Percentiles rank a stretch among this genome's conserved stretches.
Evolutionary conservation across 2,113 vertebrate species (phyloP).

Genomic region (Ellobius talpinus): DNA sequence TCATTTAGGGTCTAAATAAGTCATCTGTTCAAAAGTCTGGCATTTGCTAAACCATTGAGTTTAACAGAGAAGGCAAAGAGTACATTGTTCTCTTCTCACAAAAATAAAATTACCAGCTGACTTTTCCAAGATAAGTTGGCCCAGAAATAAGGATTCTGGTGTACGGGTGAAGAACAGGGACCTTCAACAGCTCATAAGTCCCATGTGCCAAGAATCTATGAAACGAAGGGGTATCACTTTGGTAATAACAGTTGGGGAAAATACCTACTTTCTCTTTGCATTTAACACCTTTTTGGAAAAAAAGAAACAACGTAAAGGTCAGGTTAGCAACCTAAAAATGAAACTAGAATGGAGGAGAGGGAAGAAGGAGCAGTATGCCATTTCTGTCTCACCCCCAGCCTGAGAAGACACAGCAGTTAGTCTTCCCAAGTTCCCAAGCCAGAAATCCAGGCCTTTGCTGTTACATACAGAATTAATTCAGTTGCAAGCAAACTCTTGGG

Average conservation of each 20-base stretch:
- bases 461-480: neutral
- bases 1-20: slow-evolving; percentile 18
- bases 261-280: slow-evolving; percentile 75
- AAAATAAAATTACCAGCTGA: neutral
- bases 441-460: neutral
- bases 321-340: slow-evolving; percentile 78
- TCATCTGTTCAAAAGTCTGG: slow-evolving; percentile 21
- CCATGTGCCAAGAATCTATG: slow-evolving; percentile 48
- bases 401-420: slow-evolving; percentile 44
- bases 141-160: neutral
- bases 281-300: slow-evolving; percentile 51
- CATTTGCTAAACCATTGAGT: slow-evolving; percentile 20
- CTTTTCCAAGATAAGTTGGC: neutral
- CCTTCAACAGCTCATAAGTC: neutral
- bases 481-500: slow-evolving; percentile 1
- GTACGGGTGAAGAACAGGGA: neutral
- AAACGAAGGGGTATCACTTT: slow-evolving; percentile 59
- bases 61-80: neutral
- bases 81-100: neutral
- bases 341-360: slow-evolving; percentile 74
- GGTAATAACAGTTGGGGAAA: slow-evolving; percentile 66
- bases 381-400: neutral
- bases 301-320: slow-evolving; percentile 73
- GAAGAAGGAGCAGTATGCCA: slow-evolving; percentile 29
- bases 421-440: neutral